Conservation (phyloP, 2,113 vertebrate genomes). For the Geococcyx californianus region DNA sequence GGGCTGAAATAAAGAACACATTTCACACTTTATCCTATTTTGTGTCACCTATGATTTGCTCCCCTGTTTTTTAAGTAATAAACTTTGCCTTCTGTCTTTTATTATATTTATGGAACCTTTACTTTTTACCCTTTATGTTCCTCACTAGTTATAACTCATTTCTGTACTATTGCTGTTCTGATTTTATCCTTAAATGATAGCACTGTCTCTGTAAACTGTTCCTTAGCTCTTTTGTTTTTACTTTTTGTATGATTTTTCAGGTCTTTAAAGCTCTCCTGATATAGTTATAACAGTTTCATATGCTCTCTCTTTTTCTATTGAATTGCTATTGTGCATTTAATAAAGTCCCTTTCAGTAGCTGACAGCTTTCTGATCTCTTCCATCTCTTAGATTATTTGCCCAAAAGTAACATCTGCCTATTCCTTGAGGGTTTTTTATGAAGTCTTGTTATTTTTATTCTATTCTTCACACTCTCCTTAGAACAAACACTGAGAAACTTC, state of each 20-base stretch:
- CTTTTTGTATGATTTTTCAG: background rate
- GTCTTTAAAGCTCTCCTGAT: background rate
- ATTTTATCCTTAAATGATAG: background rate
- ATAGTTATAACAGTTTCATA: background rate
- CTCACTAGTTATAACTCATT: background rate
- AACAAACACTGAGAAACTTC: background rate
- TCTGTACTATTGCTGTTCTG: background rate
- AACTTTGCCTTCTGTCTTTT: background rate
- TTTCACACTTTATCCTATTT: background rate
- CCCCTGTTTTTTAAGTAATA: background rate
- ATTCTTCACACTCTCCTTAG: background rate
- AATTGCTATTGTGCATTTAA: background rate
- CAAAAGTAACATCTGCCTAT: background rate
- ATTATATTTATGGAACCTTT: background rate
- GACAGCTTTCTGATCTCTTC: background rate
- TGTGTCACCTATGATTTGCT: background rate
- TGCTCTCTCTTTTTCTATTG: background rate
- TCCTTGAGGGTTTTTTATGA: background rate
- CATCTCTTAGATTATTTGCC: background rate
- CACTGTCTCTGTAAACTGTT: background rate
- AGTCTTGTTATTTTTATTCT: background rate
- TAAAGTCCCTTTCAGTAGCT: background rate
- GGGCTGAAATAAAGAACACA: background rate
- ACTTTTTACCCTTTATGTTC: background rate
- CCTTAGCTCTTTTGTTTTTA: background rate